Base-by-base conservation (phyloP, 2,888 invertebrate species). In the Rapana venosa region DNA sequence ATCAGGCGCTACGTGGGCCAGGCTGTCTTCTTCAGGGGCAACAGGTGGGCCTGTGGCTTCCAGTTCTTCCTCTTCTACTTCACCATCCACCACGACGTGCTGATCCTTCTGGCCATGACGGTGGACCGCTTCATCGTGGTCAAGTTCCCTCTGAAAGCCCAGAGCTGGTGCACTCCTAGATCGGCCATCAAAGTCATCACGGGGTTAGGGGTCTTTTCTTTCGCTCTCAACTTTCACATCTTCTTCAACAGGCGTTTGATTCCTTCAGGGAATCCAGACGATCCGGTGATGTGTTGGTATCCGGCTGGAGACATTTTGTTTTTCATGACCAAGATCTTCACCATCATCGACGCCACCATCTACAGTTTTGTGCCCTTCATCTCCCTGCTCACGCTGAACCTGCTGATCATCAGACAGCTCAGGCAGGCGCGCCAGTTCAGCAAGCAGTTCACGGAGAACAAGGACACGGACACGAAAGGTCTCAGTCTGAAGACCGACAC, bases 351-450 rank as follows among this genome's bases (percentile, higher is more conserved):
- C 35, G 66, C 88, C 17, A 79, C 74, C 0, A 32, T 90, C 35
- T 90, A 90, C 56, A 88, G 88, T 22, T 90, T 92, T 84, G 87
- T 91, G 20, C 92, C 92, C 2, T 66, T 90, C 58, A 66, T 87
- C 15, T 74, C 86, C 11, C 87, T 91, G 22, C 90, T 91, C 81
- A 79, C 90, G 0, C 81, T 92, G 35, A 92, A 92, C 70, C 61
- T 92, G 17, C 88, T 90, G 30, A 91, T 92, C 70, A 90, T 92
- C 86, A n/a, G 70, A 8, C 81, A 90, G 66, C 20, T 90, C 36
- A 88, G 32, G 30, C 79, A 83, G 30, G 88, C 91, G 5, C 36
- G 35, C 15, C 84, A 90, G 35, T 77, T 87, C 74, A 90, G 87
- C 20, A 83, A 58, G 87, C 61, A 88, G 87, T 87, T 91, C n/a